A percentile compares a stretch with the other conserved stretches of the same genome.
phyloP scores from a whole-genome alignment of 2,113 vertebrate genomes.

The Taurulus bubalis region DNA sequence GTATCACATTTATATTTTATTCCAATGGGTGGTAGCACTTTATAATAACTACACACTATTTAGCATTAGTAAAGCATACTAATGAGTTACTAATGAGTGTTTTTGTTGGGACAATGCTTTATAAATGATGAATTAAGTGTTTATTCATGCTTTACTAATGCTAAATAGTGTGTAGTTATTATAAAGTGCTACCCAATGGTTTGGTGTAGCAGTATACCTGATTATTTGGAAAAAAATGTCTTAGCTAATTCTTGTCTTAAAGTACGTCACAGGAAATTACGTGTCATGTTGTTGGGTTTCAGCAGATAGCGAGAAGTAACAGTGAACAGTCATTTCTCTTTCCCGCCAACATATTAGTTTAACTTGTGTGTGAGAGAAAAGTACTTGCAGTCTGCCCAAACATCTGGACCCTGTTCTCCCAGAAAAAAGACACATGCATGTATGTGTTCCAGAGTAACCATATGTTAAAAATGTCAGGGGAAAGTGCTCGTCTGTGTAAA shows the following conservation, averaged over 20 bases:
- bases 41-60: too few relatives aligned
- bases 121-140: too few relatives aligned
- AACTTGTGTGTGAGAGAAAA: conserved; percentile 6
- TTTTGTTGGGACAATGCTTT: too few relatives aligned
- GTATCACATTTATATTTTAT: background rate
- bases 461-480: conserved; percentile 44
- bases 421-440: background rate
- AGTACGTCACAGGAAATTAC: background rate
- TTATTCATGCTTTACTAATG: too few relatives aligned
- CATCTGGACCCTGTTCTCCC: conserved; percentile 20
- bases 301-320: background rate
- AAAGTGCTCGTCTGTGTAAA: conserved; percentile 44
- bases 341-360: background rate
- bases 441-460: conserved; percentile 5
- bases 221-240: too few relatives aligned
- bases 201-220: too few relatives aligned
- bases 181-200: too few relatives aligned
- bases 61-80: too few relatives aligned
- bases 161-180: too few relatives aligned
- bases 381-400: conserved; percentile 8
- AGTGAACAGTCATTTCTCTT: background rate
- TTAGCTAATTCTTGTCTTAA: background rate
- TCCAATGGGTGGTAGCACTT: too few relatives aligned
- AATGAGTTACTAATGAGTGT: too few relatives aligned
- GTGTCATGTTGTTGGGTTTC: background rate